Conservation (phyloP, 2,888 invertebrate species). For the Scaptomyza caliginosa region DNA sequence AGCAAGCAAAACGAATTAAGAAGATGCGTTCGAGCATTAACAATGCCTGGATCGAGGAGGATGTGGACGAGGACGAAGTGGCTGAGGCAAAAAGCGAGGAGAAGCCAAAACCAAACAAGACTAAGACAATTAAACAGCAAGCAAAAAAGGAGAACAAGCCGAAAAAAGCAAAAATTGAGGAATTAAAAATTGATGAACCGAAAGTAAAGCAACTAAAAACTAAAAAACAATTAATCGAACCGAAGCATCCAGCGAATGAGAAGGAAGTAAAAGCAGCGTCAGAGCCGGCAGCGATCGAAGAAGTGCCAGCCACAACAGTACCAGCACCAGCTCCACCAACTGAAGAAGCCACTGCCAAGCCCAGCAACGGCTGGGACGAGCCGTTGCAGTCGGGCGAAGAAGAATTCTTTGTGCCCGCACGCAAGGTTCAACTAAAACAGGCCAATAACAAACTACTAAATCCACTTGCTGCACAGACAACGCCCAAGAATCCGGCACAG, state of each 20-base stretch:
- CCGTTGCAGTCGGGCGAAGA: conserved; percentile 84
- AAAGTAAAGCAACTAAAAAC: conserved; percentile 1
- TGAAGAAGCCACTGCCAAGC: neutral
- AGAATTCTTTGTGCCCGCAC: conserved; percentile 81
- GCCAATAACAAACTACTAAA: conserved; percentile 71
- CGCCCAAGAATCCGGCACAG: conserved; percentile 41
- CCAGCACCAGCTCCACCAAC: neutral
- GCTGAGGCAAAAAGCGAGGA: conserved; percentile 26
- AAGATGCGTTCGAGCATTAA: conserved; percentile 63
- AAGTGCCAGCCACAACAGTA: too few relatives aligned
- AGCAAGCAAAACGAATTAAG: conserved; percentile 70
- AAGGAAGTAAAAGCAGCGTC: neutral
- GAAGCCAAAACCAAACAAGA: conserved; percentile 7
- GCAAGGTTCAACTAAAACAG: conserved; percentile 76
- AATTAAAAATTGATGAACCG: neutral
- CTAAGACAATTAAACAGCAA: conserved; percentile 8
- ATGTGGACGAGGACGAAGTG: conserved; percentile 33
- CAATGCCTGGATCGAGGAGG: conserved; percentile 75
- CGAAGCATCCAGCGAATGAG: neutral
- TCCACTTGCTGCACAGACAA: conserved; percentile 39
- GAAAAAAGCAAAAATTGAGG: neutral
- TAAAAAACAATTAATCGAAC: conserved; percentile 6
- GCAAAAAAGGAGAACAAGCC: conserved; percentile 37
- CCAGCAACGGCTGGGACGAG: conserved; percentile 82
- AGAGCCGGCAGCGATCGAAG: neutral